Base-by-base conservation (phyloP, 23 tunicate genomes). In the Aplidium turbinatum region DNA sequence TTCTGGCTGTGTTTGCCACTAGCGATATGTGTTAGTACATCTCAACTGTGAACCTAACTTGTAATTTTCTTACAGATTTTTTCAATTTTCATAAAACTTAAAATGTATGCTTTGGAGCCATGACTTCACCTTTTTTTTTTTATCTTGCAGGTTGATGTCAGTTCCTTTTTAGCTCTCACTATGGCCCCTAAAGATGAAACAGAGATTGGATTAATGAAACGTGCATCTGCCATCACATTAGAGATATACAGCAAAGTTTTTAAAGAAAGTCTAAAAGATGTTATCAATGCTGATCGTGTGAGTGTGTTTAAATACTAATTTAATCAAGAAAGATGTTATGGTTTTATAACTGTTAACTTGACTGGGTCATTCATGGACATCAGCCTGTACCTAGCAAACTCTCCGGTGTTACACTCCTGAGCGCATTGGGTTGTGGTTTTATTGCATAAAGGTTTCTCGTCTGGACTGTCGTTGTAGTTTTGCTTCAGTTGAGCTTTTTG, bases 131-230 rank as follows among this genome's bases (percentile, higher is more conserved):
- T 9, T 42, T 42, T 9, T 16, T 42, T 42, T 11, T 9, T 42
- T 42, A 9, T 39, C 28, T 58, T 66, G 67, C 52, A 83, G 95
- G 76, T 85, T 73, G 99, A 88, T 47, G 66, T 95, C 1, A 76
- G 86, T 28, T 35, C 91, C 4, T 57, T 78, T 24, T 42, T 84
- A 3, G 91, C 91, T 0, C 4, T 73, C 2, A 55, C 86, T 0
- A 78, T 88, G 92, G 96, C 99, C 19, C 87, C 84, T 13, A 95
- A 95, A 75, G 99, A 95, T 58, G 99, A 95, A 24, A 22, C 78
- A 19, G 99, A 95, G 58, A 20, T 75, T 0, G 81, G 51, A 0
- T 47, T 81, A 57, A 73, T 95, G 81, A 78, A 79, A 38, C 75
- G 82, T 30, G 99, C 99, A 5, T 68, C 96, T 1, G 71, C 63